Evolutionary conservation across 2,797 vertebrate species (phyloP).

Genomic region (Thamnophis elegans): DNA sequence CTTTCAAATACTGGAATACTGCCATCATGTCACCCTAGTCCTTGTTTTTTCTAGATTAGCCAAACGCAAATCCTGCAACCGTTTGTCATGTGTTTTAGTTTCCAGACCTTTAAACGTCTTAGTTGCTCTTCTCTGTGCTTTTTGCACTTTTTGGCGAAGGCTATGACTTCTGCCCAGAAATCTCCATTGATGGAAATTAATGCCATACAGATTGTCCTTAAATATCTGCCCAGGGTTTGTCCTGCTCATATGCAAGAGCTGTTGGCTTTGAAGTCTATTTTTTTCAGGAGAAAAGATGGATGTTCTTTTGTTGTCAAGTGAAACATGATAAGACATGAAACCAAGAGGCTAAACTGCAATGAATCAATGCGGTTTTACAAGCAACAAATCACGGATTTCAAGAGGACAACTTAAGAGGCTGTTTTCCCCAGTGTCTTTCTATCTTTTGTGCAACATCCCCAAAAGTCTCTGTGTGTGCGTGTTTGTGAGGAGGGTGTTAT

Average conservation of each 20-base stretch:
- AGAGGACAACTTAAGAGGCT: background rate
- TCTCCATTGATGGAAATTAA: slow-evolving; percentile 54
- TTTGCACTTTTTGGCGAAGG: slow-evolving; percentile 30
- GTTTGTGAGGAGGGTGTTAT: background rate
- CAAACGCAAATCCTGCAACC: background rate
- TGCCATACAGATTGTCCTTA: slow-evolving; percentile 65
- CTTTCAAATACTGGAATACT: background rate
- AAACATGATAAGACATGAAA: slow-evolving; percentile 71
- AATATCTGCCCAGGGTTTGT: slow-evolving; percentile 65
- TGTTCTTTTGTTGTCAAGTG: slow-evolving; percentile 58
- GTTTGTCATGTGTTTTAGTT: background rate
- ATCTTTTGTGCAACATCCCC: background rate
- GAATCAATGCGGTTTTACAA: slow-evolving; percentile 62
- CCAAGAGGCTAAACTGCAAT: slow-evolving; percentile 55
- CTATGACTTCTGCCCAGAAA: slow-evolving; percentile 58
- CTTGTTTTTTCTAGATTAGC: background rate
- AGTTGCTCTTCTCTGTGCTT: background rate
- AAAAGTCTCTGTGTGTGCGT: background rate
- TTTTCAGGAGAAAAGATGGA: slow-evolving; percentile 42
- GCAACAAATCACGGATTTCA: slow-evolving; percentile 60
- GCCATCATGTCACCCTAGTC: background rate
- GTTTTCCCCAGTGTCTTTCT: background rate
- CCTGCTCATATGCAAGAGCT: slow-evolving; percentile 48
- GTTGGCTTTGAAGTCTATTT: slow-evolving; percentile 71
- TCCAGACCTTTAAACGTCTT: background rate